Percentiles rank a stretch among this genome's conserved stretches.
Conservation (phyloP, 2,888 invertebrate genomes). For the Priocnemis perturbator region DNA sequence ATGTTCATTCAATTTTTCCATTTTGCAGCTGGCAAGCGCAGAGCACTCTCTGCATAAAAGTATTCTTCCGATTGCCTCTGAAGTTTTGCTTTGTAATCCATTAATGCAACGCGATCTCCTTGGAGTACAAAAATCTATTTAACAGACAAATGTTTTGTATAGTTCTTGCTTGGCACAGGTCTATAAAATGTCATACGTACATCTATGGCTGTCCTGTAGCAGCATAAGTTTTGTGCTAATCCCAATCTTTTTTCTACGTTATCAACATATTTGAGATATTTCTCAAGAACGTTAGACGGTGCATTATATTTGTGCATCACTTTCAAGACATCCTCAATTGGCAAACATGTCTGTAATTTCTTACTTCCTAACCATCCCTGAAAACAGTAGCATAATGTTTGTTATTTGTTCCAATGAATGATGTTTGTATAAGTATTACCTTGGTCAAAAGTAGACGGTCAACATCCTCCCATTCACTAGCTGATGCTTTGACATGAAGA, state of each 20-base stretch:
- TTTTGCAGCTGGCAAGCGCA: conserved; percentile 76
- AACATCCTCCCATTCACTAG: conserved; percentile 80
- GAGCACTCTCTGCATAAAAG: conserved; percentile 83
- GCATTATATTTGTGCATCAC: conserved; percentile 73
- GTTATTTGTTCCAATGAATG: neutral
- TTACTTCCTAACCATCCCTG: conserved; percentile 76
- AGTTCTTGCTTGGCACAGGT: neutral
- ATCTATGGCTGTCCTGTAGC: conserved; percentile 82
- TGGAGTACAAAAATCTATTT: conserved; percentile 76
- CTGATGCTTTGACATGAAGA: conserved; percentile 79
- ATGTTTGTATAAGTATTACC: conserved; percentile 68
- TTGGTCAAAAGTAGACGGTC: conserved; percentile 80
- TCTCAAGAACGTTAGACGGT: conserved; percentile 75
- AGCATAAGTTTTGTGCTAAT: conserved; percentile 81
- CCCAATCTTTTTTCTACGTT: conserved; percentile 78
- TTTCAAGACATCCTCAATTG: conserved; percentile 75
- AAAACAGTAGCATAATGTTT: conserved; percentile 22
- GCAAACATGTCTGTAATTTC: conserved; percentile 74
- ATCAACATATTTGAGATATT: conserved; percentile 78
- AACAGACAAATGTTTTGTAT: neutral
- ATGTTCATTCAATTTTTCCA: conserved; percentile 62
- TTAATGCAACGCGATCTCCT: conserved; percentile 80
- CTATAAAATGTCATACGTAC: conserved; percentile 59
- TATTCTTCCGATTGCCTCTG: conserved; percentile 83
- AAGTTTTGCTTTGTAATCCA: conserved; percentile 80